phyloP scores from a whole-genome alignment of 2,113 vertebrate genomes.

The Bostrychus sinensis region DNA sequence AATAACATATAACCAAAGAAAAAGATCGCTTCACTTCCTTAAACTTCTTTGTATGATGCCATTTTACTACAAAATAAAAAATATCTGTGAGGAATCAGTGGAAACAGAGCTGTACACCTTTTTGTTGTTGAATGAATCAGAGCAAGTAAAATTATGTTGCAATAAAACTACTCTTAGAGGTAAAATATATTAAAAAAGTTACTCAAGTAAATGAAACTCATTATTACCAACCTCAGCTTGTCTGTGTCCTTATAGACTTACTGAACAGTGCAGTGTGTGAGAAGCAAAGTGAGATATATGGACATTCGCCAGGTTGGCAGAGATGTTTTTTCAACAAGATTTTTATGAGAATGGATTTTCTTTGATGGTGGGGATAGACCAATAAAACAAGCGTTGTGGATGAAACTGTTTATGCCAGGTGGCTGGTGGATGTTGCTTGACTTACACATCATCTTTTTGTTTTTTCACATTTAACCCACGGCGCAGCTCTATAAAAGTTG shows the following conservation, averaged over 20 bases:
- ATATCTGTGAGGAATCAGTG: no score
- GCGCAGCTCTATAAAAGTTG: slow-evolving; percentile 49
- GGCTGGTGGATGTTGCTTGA: slow-evolving; percentile 18
- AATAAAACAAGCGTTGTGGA: slow-evolving; percentile 18
- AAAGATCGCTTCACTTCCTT: no score
- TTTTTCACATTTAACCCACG: slow-evolving; percentile 40
- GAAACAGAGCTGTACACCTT: no score
- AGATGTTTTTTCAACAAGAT: slow-evolving; percentile 11
- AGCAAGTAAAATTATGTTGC: no score
- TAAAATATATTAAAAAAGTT: no score
- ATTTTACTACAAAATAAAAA: no score
- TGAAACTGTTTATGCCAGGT: slow-evolving; percentile 28
- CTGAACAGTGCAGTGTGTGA: slow-evolving; percentile 78
- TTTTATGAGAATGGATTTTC: slow-evolving; percentile 14
- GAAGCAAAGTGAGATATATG: slow-evolving; percentile 85
- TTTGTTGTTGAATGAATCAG: no score
- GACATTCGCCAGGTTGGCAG: slow-evolving; percentile 79
- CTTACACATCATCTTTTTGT: slow-evolving; percentile 38
- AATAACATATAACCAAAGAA: no score
- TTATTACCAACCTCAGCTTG: neutral
- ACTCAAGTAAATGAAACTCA: no score
- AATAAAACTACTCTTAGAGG: no score
- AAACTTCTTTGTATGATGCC: no score
- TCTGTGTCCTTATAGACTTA: neutral
- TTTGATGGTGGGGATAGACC: slow-evolving; percentile 9